phyloP scores from a whole-genome alignment of 1,140 invertebrate species.

The Papilio polyxenes region DNA sequence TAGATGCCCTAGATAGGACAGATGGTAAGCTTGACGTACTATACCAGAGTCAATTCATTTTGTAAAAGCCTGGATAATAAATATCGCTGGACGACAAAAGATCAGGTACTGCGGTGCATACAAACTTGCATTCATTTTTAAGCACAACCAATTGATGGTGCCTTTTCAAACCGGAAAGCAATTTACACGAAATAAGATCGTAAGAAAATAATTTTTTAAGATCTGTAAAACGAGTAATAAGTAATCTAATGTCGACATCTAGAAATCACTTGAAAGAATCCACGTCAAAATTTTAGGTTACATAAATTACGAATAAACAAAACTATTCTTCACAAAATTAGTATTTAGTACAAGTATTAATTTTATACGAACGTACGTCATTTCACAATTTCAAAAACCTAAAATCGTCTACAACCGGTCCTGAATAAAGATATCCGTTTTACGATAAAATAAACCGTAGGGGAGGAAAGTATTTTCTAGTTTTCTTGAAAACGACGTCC shows the following conservation, averaged over 20 bases:
- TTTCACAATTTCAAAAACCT: conserved; percentile 51
- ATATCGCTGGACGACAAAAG: not conserved
- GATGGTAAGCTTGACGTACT: not conserved
- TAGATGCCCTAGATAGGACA: not conserved
- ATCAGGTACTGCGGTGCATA: not conserved
- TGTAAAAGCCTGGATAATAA: conserved; percentile 3
- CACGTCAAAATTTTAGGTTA: not conserved
- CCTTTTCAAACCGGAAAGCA: not conserved
- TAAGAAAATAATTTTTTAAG: not conserved
- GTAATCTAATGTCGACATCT: too few species aligned
- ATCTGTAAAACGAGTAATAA: not conserved
- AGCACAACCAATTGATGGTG: not conserved
- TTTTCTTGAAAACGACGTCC: conserved; percentile 60
- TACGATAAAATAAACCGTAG: conserved; percentile 67
- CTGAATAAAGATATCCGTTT: conserved; percentile 69
- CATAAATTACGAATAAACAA: not conserved
- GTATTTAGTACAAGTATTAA: too few species aligned
- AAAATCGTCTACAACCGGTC: conserved; percentile 69
- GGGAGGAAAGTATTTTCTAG: conserved; percentile 68
- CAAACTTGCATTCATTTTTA: conserved; percentile 1
- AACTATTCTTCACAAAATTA: not conserved
- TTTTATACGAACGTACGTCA: not conserved
- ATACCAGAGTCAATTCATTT: not conserved
- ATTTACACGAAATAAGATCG: not conserved
- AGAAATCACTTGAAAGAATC: too few species aligned